Conservation (phyloP, 2,113 vertebrate genomes). For the Pelusios castaneus region DNA sequence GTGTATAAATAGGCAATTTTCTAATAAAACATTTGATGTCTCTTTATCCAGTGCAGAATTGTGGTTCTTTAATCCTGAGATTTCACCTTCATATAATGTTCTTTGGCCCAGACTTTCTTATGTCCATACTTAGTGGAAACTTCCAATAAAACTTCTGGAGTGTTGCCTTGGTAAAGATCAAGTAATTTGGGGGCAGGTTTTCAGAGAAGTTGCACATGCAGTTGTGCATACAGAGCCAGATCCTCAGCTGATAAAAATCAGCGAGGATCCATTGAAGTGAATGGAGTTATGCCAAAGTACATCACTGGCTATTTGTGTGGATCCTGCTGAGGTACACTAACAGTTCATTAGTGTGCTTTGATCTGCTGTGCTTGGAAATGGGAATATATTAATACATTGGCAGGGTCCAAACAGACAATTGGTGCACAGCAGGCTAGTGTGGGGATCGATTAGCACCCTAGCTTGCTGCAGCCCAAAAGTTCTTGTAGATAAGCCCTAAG, state of each 20-base stretch:
- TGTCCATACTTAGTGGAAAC: background rate
- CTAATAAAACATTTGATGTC: background rate
- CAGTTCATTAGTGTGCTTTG: background rate
- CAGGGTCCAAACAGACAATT: background rate
- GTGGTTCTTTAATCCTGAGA: background rate
- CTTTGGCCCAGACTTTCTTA: background rate
- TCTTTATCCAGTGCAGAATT: background rate
- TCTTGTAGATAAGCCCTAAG: background rate
- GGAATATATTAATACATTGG: background rate
- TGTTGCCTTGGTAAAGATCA: background rate
- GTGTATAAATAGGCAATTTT: background rate
- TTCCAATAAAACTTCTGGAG: background rate
- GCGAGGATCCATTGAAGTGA: background rate
- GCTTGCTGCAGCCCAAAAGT: background rate
- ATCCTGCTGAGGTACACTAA: too few relatives aligned
- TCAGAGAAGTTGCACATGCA: background rate
- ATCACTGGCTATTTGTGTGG: background rate
- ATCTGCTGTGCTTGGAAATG: background rate
- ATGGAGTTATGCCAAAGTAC: constrained; percentile 43
- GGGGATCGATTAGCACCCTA: background rate
- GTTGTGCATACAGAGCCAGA: constrained; percentile 5
- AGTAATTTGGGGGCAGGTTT: background rate
- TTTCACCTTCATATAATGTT: background rate
- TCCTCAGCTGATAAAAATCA: constrained; percentile 40
- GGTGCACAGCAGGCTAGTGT: background rate